Base-by-base conservation (phyloP, 1,140 invertebrate species). In the Orussus abietinus region DNA sequence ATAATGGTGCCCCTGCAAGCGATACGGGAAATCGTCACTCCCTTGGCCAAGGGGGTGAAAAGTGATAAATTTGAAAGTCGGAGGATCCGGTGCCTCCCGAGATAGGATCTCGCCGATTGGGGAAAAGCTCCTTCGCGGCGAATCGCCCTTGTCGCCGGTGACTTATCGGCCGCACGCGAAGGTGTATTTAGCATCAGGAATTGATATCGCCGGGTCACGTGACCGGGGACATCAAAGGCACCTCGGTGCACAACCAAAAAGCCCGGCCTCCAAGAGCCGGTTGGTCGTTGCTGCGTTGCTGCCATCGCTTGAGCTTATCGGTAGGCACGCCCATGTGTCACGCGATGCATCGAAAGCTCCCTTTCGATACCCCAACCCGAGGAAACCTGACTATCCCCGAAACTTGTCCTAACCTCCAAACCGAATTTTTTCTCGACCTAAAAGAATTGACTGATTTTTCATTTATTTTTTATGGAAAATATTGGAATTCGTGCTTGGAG, bases 111-210 rank as follows among this genome's bases (percentile, higher is more conserved):
- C 6, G 22, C n/a, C n/a, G 22, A n/a, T 25, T n/a, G n/a, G 6
- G 22, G n/a, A 25, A 25, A n/a, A 25, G 22, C 6, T 25, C 22
- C 22, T 25, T 25, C n/a, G 22, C 22, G n/a, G 6, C 22, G n/a
- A n/a, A 25, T n/a, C n/a, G n/a, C 22, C 22, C 22, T 25, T 25
- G n/a, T 25, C 6, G 22, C 6, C 10, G 15, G 12, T 36, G 18
- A 15, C 34, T 12, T 15, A 19, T n/a, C 34, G 4, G 9, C 13
- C 18, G 18, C 34, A 36, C 34, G 34, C 34, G 34, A 36, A 18
- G 34, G 11, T 12, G 34, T 36, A 36, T 36, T 36, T 36, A 36
- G 34, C 34, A 36, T 36, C 34, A 36, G 15, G 34, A 20, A 36
- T 36, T 36, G 34, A 36, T 36, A 20, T 17, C 34, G 15, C n/a